phyloP scores from a whole-genome alignment of 2,797 vertebrate species.

The Botia kubotai region DNA sequence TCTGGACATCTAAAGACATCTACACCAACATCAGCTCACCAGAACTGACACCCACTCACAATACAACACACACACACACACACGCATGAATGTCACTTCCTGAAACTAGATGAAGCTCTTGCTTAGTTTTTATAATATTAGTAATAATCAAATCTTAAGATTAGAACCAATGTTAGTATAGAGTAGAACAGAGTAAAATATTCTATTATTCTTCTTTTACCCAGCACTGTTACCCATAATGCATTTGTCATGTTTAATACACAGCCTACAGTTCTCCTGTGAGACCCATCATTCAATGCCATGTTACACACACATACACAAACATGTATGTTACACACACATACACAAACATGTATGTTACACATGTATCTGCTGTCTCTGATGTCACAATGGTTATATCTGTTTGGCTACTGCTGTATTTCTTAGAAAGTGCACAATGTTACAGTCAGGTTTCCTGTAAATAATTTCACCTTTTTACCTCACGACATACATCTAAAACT shows the following conservation, averaged over 20 bases:
- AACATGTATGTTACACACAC: too few species aligned
- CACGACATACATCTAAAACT: too few species aligned
- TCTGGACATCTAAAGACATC: neutral
- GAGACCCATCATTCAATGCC: neutral
- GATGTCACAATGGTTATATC: neutral
- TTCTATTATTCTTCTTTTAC: too few species aligned
- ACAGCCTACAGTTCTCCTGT: neutral
- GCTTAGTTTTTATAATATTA: too few species aligned
- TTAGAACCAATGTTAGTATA: too few species aligned
- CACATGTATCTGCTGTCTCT: too few species aligned
- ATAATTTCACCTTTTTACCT: too few species aligned
- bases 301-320: neutral
- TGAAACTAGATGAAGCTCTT: neutral
- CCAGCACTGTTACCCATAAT: neutral
- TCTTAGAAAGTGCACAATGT: neutral
- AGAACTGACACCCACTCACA: neutral
- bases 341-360: too few species aligned
- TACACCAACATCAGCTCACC: neutral
- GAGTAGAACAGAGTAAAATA: too few species aligned
- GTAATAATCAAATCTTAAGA: too few species aligned
- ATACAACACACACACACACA: neutral
- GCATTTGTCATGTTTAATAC: neutral
- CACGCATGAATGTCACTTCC: constrained; percentile 4
- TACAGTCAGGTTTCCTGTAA: neutral
- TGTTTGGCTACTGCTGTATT: constrained; percentile 4